Evolutionary conservation across 2,888 invertebrate species (phyloP).

Genomic region (Ophioninae sp.): DNA sequence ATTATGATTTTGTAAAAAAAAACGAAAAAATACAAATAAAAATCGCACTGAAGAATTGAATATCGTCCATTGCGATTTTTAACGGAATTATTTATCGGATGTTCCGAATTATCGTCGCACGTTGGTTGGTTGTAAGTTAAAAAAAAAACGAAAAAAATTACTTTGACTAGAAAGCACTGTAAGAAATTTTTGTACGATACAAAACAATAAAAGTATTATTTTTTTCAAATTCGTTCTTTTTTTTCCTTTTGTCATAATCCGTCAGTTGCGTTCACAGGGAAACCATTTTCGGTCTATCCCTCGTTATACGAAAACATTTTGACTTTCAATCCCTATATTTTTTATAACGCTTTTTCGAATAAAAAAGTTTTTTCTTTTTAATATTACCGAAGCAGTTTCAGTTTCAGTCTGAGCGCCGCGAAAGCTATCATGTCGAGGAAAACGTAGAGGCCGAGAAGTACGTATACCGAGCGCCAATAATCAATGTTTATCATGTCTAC

Average conservation of each 20-base stretch:
- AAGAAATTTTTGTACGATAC: slow-evolving; percentile 23
- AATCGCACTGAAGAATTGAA: no score
- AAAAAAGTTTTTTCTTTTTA: background rate
- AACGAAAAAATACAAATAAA: no score
- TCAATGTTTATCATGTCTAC: slow-evolving; percentile 87
- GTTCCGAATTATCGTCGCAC: background rate
- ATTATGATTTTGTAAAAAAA: no score
- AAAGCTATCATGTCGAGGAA: slow-evolving; percentile 86
- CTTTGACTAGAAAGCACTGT: slow-evolving; percentile 56
- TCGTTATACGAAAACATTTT: no score
- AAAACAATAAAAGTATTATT: background rate
- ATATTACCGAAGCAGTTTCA: slow-evolving; percentile 80
- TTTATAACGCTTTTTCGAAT: background rate
- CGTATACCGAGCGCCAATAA: slow-evolving; percentile 86
- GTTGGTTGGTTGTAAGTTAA: background rate
- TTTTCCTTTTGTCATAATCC: no score
- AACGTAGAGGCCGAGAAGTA: slow-evolving; percentile 86
- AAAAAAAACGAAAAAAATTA: slow-evolving; percentile 11
- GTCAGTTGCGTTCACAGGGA: no score
- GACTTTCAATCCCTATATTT: no score
- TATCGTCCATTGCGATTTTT: no score
- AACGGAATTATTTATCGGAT: background rate
- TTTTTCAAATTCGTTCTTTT: no score
- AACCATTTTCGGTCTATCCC: no score
- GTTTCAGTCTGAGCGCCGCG: slow-evolving; percentile 85